These are phyloP conservation scores for Epinephelus lanceolatus DNA, from an alignment of 2,113 vertebrate species.

Conservation along the genomic window DNA sequence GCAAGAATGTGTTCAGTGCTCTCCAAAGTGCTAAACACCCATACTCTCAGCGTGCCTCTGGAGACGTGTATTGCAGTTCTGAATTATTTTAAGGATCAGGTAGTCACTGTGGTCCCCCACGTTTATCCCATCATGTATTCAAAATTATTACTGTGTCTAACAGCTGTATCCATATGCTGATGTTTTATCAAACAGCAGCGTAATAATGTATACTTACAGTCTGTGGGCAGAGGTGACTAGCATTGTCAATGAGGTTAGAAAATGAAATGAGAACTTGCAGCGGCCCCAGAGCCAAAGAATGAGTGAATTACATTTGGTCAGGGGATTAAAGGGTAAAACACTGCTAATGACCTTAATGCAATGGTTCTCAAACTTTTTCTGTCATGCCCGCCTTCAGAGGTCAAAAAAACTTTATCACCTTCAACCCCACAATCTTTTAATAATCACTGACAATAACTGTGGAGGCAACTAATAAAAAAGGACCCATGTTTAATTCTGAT, in stretches of 20 bases:
- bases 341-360: no score
- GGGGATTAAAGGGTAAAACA: no score
- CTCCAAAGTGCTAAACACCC: constrained; percentile 37
- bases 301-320: no score
- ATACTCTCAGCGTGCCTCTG: background rate
- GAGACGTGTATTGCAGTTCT: background rate
- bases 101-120: background rate
- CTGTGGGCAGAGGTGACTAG: background rate
- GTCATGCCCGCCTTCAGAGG: no score
- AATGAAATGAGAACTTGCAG: background rate
- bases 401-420: no score
- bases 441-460: no score
- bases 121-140: background rate
- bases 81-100: background rate
- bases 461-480: no score
- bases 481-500: no score
- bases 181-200: background rate
- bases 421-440: no score
- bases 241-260: background rate
- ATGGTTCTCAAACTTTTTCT: no score
- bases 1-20: constrained; percentile 43
- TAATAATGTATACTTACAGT: background rate
- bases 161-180: background rate
- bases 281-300: no score
- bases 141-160: background rate